Conservation (phyloP, 2,797 vertebrate species). For the Stomatorhinus walkeri region DNA sequence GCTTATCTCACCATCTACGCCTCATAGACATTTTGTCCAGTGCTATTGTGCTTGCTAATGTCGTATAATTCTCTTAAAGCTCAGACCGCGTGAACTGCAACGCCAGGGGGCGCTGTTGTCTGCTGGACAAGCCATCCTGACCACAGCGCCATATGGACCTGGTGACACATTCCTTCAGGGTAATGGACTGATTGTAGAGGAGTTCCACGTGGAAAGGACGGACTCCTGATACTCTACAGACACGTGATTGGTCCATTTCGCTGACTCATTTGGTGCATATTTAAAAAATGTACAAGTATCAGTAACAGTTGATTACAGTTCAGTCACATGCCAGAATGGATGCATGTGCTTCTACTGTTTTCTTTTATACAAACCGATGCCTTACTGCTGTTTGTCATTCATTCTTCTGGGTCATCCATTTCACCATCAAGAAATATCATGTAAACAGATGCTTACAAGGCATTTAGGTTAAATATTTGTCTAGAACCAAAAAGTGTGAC, state of each 20-base stretch:
- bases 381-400: background rate
- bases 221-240: background rate
- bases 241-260: background rate
- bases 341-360: background rate
- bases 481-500: background rate
- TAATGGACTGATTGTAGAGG: background rate
- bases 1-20: constrained; percentile 30
- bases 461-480: background rate
- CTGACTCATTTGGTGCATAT: background rate
- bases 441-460: background rate
- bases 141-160: background rate
- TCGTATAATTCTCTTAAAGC: background rate
- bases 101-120: background rate
- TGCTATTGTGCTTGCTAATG: background rate
- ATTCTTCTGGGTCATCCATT: background rate
- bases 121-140: background rate
- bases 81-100: background rate
- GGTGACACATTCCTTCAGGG: background rate
- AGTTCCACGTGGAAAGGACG: background rate
- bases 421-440: background rate
- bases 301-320: background rate
- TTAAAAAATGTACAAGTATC: background rate
- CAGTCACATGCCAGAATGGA: background rate
- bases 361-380: constrained; percentile 8
- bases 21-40: background rate